Percentiles rank a stretch among this genome's conserved stretches.
These are phyloP conservation scores for Sebastes kiyomatsui DNA, from an alignment of 2,797 vertebrate species.

Conservation along the genomic window DNA sequence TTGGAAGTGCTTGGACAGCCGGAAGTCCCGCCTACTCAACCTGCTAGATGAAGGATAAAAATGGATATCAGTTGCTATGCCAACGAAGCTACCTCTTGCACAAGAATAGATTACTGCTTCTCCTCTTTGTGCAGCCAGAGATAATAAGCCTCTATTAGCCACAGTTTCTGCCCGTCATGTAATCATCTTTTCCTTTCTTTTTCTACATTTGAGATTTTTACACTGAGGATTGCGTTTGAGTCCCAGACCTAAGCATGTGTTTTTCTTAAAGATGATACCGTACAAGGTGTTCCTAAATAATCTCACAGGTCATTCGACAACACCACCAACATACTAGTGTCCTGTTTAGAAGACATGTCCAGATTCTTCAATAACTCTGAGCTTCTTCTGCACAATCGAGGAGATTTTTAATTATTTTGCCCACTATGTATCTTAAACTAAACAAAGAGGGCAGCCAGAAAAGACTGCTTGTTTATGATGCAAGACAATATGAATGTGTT, in stretches of 20 bases:
- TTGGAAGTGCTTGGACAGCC: not conserved
- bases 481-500: not conserved
- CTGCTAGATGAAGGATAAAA: constrained; percentile 54
- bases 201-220: not conserved
- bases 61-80: constrained; percentile 71
- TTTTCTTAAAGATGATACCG: not conserved
- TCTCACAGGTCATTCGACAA: not conserved
- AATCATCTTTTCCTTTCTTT: not conserved
- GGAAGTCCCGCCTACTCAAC: constrained; percentile 55
- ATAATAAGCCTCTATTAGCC: constrained; percentile 51
- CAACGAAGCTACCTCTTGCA: constrained; percentile 60
- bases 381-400: not conserved
- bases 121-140: constrained; percentile 47
- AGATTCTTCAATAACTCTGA: not conserved
- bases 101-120: constrained; percentile 61
- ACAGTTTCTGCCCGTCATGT: constrained; percentile 29
- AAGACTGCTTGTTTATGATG: not conserved
- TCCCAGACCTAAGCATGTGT: not conserved
- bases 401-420: not conserved
- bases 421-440: not conserved
- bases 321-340: not conserved
- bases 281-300: not conserved
- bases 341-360: not conserved
- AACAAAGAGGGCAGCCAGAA: not conserved
- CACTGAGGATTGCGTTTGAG: not conserved